A percentile compares a stretch with the other conserved stretches of the same genome.
Conservation (phyloP, 2,797 vertebrate genomes). For the Anolis apletophallus region DNA sequence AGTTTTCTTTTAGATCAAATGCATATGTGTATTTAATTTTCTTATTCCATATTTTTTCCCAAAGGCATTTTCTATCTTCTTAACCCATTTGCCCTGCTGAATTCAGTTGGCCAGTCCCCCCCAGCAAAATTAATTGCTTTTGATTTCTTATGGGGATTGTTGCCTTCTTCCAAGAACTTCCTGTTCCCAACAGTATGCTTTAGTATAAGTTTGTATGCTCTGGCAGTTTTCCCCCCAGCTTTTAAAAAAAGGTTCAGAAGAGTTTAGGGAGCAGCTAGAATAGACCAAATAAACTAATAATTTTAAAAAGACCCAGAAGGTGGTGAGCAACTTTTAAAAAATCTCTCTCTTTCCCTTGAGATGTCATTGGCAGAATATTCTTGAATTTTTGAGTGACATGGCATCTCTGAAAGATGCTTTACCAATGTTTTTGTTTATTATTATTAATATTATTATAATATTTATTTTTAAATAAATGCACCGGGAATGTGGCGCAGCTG, state of each 20-base stretch:
- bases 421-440: neutral
- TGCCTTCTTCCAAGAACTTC: slow-evolving; percentile 68
- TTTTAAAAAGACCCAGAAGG: slow-evolving; percentile 62
- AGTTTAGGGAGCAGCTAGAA: slow-evolving; percentile 67
- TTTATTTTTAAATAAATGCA: no score
- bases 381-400: neutral
- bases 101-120: slow-evolving; percentile 55
- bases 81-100: slow-evolving; percentile 44
- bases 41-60: no score
- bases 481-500: no score
- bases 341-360: slow-evolving; percentile 8
- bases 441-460: neutral
- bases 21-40: no score
- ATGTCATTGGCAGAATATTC: neutral
- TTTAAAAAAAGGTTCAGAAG: slow-evolving; percentile 59
- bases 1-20: no score
- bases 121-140: slow-evolving; percentile 63
- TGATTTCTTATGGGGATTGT: slow-evolving; percentile 67
- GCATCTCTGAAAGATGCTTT: neutral
- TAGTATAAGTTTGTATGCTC: slow-evolving; percentile 71
- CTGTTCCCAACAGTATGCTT: slow-evolving; percentile 69
- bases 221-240: slow-evolving; percentile 64
- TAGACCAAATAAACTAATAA: slow-evolving; percentile 50
- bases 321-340: slow-evolving; percentile 47
- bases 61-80: neutral